Conservation (phyloP, 2,888 invertebrate species). For the Lithophane semibrunnea region DNA sequence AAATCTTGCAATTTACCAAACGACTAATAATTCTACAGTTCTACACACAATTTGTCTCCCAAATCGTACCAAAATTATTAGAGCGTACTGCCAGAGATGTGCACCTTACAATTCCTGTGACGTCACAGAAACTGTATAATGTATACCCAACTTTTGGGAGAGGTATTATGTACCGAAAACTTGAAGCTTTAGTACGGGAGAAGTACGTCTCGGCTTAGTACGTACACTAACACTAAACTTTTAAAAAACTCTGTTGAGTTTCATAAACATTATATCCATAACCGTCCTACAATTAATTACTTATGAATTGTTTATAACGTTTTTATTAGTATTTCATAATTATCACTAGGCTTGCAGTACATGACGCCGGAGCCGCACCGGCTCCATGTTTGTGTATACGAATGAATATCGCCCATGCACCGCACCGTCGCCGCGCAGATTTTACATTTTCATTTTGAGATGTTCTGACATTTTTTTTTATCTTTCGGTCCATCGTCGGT, state of each 20-base stretch:
- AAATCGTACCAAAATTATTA: slow-evolving; percentile 40
- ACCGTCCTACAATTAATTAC: not conserved
- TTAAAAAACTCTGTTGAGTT: slow-evolving; percentile 6
- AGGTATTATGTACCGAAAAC: slow-evolving; percentile 49
- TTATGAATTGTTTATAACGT: not conserved
- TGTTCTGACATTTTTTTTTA: no score
- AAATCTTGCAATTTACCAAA: not conserved
- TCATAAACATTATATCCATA: not conserved
- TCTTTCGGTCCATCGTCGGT: no score
- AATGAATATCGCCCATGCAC: no score
- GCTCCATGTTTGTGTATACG: no score
- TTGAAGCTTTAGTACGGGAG: slow-evolving; percentile 29
- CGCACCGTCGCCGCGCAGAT: no score
- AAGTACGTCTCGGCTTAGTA: slow-evolving; percentile 24
- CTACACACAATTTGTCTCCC: not conserved
- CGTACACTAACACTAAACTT: slow-evolving; percentile 17
- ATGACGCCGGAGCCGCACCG: no score
- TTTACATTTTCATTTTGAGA: no score
- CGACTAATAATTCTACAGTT: not conserved
- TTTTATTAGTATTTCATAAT: not conserved
- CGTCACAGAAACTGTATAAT: slow-evolving; percentile 45
- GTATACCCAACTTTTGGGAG: slow-evolving; percentile 34
- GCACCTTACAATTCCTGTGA: slow-evolving; percentile 42
- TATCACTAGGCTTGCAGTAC: no score
- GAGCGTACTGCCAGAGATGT: slow-evolving; percentile 19